Evolutionary conservation across 2,797 vertebrate genomes (phyloP), one percentile per base, ranked within the genome.

Genomic region (Eupleurogrammus muticus): DNA sequence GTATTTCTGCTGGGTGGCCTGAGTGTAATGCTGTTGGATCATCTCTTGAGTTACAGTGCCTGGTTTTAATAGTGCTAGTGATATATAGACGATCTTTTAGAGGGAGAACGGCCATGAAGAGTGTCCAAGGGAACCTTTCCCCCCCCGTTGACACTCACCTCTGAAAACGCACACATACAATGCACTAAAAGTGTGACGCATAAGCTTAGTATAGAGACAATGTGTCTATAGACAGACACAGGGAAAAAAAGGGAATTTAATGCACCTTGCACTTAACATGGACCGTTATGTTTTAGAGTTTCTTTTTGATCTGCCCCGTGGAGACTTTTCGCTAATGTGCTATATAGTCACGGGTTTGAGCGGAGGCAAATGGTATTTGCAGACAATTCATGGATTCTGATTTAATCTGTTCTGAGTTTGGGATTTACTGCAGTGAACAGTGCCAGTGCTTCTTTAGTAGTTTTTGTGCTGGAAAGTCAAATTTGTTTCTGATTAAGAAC

Each of bases 1-100:
- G 66, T 68, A 24, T 82, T 87, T 87, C 64, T 85, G 87, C 86
- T 58, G 86, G 88, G 88, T 92, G 89, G 89, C 78, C 88, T 48
- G 66, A 19, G 49, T 66, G 80, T 79, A 74, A 85, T 67, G 67
- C 78, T 50, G 49, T 60, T 86, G 81, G 80, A 84, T 80, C 81
- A 60, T 85, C 80, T 70, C 73, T 67, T 65, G 67, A 80, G 71
- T 80, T 84, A 60, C 83, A 69, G 76, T 28, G 38, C 68, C 73
- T 69, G 69, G 77, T 89, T 86, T n/a, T 78, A 85, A 80, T 63
- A 73, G 55, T 66, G 79, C 84, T 77, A 67, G 46, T 82, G 79
- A 84, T 81, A 75, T 85, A 77, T 38, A 44, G 49, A 60, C 44
- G 44, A 23, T 19, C 28, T 62, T 81, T 83, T 58, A 77, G 51